phyloP scores from a whole-genome alignment of 2,113 vertebrate species.

The Anguilla japonica region DNA sequence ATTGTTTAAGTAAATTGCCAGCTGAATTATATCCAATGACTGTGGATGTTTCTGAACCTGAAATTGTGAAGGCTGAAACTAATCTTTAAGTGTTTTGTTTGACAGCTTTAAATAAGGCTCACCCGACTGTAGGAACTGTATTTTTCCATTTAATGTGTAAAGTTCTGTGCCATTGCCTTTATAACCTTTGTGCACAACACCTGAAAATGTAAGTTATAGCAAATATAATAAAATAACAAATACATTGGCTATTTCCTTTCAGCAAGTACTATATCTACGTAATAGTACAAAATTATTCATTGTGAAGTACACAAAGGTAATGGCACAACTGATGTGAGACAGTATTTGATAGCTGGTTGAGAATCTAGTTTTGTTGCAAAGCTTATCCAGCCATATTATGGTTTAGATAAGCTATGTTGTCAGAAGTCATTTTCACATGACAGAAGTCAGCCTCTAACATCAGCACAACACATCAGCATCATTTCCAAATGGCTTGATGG shows the following conservation, averaged over 20 bases:
- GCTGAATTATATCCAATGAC: too few relatives aligned
- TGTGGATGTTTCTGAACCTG: too few relatives aligned
- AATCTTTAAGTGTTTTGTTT: neutral
- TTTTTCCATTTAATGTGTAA: neutral
- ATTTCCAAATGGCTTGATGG: neutral
- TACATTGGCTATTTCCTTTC: too few relatives aligned
- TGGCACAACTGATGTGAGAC: neutral
- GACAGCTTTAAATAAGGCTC: neutral
- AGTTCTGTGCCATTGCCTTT: neutral
- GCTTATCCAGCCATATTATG: neutral
- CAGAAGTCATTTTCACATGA: conserved; percentile 3
- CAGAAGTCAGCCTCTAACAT: neutral
- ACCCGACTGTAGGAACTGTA: neutral
- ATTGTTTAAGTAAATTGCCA: too few relatives aligned
- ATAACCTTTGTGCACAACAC: too few relatives aligned
- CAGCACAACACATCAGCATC: neutral
- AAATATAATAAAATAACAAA: too few relatives aligned
- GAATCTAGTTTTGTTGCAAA: neutral
- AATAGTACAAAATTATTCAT: neutral
- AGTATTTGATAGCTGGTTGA: neutral
- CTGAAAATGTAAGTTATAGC: too few relatives aligned
- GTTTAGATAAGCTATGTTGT: neutral
- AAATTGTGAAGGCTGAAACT: neutral
- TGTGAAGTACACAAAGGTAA: conserved; percentile 6
- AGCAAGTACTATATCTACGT: too few relatives aligned